Evolutionary conservation across 2,888 invertebrate genomes (phyloP), one percentile per base, ranked within the genome.

Genomic region (Hypena proboscidalis): DNA sequence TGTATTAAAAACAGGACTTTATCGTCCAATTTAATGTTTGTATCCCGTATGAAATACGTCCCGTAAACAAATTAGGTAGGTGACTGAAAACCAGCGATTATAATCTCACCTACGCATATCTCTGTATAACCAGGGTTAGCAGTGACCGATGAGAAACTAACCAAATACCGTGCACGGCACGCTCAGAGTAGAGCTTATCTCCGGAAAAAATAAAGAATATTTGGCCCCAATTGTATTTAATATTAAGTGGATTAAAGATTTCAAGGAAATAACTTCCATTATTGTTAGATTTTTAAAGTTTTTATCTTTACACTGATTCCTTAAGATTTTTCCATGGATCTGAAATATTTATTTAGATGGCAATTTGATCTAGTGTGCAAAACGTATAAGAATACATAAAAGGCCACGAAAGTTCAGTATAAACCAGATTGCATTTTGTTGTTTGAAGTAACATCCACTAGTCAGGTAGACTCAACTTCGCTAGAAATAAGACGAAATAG

Each of bases 391-490:
- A 10, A 34, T 8, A 23, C 10, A 25, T 26, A 20, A 21, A 21
- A 20, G 6, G 23, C 25, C 2, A 25, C 23, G 21, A 14, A 19
- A 19, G 23, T 14, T 29, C 23, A 30, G 17, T 4, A 30, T 23
- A 29, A 29, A 22, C 19, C 13, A 14, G 23, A 29, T 35, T 23
- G 29, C 17, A 33, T 21, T 15, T 10, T 37, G 21, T 26, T 14
- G 21, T 38, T 19, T 31, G 32, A 49, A 42, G 30, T 38, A 25
- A 38, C 48, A 54, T 53, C 49, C 56, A 66, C 74, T 75, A 75
- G 75, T 75, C 76, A 73, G 58, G 54, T 43, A 58, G 55, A 66
- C 54, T 60, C 38, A 54, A 61, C 49, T 53, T 48, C 34, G 50
- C 36, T 63, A 61, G 57, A 54, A 59, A 55, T 64, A 60, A 62